phyloP scores from a whole-genome alignment of 2,888 invertebrate species.

The Parelbella ahira region DNA sequence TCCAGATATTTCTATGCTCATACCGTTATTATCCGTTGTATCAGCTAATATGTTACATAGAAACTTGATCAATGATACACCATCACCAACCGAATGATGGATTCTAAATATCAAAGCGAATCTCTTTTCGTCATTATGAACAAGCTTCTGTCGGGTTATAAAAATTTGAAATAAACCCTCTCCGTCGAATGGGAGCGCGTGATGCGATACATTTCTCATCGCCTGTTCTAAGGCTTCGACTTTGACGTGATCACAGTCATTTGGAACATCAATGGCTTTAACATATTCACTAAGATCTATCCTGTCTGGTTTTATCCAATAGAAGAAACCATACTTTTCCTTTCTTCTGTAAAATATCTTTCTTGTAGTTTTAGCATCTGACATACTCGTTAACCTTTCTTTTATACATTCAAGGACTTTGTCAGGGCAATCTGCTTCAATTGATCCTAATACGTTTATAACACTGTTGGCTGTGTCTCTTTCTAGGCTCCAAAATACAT shows the following conservation, averaged over 20 bases:
- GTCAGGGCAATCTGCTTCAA: constrained; percentile 53
- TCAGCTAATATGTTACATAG: constrained; percentile 68
- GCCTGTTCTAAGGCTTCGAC: constrained; percentile 50
- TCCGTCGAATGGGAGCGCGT: constrained; percentile 63
- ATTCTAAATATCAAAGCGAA: constrained; percentile 74
- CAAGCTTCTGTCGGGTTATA: constrained; percentile 48
- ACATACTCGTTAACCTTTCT: constrained; percentile 39
- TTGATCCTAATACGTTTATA: constrained; percentile 68
- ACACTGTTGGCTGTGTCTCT: constrained; percentile 61
- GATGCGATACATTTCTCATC: constrained; percentile 56
- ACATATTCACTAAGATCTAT: constrained; percentile 65
- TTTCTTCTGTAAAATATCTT: constrained; percentile 68
- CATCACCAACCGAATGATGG: constrained; percentile 79
- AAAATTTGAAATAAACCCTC: constrained; percentile 75
- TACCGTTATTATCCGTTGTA: constrained; percentile 38
- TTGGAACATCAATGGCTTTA: constrained; percentile 53
- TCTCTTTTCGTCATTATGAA: constrained; percentile 36
- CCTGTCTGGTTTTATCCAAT: constrained; percentile 59
- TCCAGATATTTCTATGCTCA: constrained; percentile 33
- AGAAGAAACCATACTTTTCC: constrained; percentile 72
- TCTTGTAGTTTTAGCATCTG: constrained; percentile 34
- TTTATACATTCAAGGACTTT: constrained; percentile 41
- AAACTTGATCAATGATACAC: constrained; percentile 69
- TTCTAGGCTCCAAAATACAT: constrained; percentile 78
- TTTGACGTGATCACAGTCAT: constrained; percentile 38